A percentile compares a stretch with the other conserved stretches of the same genome.
Evolutionary conservation across 2,113 vertebrate genomes (phyloP).

Genomic region (Tympanuchus pallidicinctus): DNA sequence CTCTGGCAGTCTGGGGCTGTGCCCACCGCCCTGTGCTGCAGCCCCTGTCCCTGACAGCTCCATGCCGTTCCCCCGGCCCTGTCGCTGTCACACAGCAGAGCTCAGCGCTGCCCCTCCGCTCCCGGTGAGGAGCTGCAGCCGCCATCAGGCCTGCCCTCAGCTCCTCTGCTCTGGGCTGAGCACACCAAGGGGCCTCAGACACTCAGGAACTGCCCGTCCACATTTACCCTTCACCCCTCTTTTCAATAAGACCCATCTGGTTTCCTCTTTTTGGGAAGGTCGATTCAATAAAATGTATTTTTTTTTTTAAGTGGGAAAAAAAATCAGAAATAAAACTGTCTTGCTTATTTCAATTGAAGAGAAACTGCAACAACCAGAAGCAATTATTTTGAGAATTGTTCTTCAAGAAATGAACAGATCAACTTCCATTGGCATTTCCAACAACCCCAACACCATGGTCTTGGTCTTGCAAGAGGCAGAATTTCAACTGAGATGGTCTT

Average conservation of each 20-base stretch:
- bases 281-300: constrained; percentile 16
- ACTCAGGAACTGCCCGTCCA: not conserved
- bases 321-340: not conserved
- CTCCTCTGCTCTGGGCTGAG: too few relatives aligned
- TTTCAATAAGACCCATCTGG: constrained; percentile 38
- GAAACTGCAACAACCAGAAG: not conserved
- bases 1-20: too few relatives aligned
- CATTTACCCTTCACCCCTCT: not conserved
- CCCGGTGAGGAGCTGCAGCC: too few relatives aligned
- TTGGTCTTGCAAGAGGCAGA: not conserved
- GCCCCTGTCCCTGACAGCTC: too few relatives aligned
- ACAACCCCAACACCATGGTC: not conserved
- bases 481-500: not conserved
- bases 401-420: not conserved
- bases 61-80: too few relatives aligned
- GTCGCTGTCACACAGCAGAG: too few relatives aligned
- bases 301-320: too few relatives aligned
- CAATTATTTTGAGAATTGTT: not conserved
- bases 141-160: too few relatives aligned
- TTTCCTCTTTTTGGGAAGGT: not conserved
- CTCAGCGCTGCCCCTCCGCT: too few relatives aligned
- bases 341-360: not conserved
- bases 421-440: not conserved
- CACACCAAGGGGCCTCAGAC: too few relatives aligned
- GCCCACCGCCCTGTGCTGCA: too few relatives aligned